These are phyloP conservation scores for Sicus ferrugineus DNA, from an alignment of 2,888 invertebrate species.

Conservation along the genomic window DNA sequence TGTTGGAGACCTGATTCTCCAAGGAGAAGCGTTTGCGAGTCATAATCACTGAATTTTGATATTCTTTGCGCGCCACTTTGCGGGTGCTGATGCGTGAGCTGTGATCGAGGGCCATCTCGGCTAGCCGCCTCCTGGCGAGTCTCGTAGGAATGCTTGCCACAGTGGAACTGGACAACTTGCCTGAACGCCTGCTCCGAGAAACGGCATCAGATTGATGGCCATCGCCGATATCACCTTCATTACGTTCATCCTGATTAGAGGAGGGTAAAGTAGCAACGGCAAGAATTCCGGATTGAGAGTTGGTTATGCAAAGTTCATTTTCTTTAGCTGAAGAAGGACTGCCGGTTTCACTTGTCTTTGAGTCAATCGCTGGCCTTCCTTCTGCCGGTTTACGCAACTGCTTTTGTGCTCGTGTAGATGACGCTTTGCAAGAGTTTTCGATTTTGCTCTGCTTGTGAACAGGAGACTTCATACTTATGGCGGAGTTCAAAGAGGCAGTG, in stretches of 20 bases:
- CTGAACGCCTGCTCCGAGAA: background rate
- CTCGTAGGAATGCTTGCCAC: background rate
- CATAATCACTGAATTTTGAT: constrained; percentile 47
- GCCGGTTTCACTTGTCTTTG: background rate
- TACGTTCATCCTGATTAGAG: background rate
- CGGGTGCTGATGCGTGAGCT: constrained; percentile 43
- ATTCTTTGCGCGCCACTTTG: constrained; percentile 48
- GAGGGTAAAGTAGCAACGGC: background rate
- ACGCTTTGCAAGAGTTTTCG: constrained; percentile 25
- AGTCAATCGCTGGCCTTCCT: background rate
- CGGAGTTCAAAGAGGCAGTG: constrained; percentile 27
- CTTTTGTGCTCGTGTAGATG: background rate
- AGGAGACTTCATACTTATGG: constrained; percentile 43
- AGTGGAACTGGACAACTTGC: background rate
- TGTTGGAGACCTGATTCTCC: constrained; percentile 54
- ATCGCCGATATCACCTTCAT: background rate
- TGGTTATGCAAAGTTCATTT: background rate
- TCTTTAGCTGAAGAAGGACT: constrained; percentile 20
- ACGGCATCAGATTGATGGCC: background rate
- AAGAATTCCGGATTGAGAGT: background rate
- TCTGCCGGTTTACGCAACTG: background rate
- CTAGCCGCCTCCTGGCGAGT: background rate
- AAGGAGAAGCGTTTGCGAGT: constrained; percentile 56
- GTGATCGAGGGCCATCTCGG: background rate
- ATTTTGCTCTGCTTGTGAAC: constrained; percentile 50